Base-by-base conservation (phyloP, 2,888 invertebrate species). In the Gibbula magus region DNA sequence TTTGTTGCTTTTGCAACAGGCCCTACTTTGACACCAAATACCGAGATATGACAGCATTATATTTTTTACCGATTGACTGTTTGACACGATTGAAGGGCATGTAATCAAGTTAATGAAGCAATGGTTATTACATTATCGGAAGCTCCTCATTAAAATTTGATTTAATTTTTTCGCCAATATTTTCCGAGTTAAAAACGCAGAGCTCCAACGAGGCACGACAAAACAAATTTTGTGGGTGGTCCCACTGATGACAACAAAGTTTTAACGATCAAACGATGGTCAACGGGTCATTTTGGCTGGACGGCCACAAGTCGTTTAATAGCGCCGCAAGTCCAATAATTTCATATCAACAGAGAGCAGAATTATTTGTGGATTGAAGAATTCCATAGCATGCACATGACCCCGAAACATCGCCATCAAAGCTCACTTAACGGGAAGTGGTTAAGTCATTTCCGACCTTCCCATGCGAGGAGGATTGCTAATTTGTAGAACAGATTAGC, bases 101-200 rank as follows among this genome's bases (percentile, higher is more conserved):
- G 8, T 61, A 13, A 70, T 70, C 35, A 70, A 70, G 20, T 20
- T 70, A 70, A 70, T 70, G 70, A 70, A 20, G 70, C 70, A 20
- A 32, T 70, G 39, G 35, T 35, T 20, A 70, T 20, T n/a, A 35
- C 70, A 70, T 70, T 70, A 70, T n/a, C n/a, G 20, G 35, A 70
- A 70, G 29, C 70, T 32, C 70, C 32, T 20, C 70, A 70, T 70
- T n/a, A 70, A 70, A 70, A 32, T 70, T 32, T 70, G 70, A 70
- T 35, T 32, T 35, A 35, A 70, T 70, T 39, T 39, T 70, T 70
- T 35, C 45, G 45, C 45, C 20, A 70, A 70, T 70, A 70, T 35
- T 61, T 61, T 25, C 25, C n/a, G 29, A 61, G 61, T 18, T 16
- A 61, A 61, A 61, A 61, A 25, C 16, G 29, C 29, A 7, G 16